Evolutionary conservation across 2,113 vertebrate species (phyloP).

Genomic region (Piprites chloris): DNA sequence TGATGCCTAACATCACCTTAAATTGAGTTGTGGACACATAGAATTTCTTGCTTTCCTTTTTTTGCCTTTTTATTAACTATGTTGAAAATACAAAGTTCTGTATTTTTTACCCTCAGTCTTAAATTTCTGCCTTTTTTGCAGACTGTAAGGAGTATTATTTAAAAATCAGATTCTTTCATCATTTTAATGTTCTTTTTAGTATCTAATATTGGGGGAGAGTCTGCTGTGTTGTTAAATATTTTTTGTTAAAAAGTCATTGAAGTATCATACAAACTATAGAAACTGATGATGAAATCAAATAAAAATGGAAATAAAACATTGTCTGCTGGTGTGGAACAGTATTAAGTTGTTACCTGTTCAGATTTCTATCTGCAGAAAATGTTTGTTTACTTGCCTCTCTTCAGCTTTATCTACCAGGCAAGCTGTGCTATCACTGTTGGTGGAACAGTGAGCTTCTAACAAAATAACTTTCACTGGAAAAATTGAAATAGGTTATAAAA

Average conservation of each 20-base stretch:
- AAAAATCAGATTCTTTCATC: background rate
- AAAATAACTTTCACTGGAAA: background rate
- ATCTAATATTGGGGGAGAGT: background rate
- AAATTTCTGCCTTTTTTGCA: background rate
- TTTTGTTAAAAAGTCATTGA: background rate
- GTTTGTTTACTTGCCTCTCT: background rate
- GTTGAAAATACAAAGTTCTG: background rate
- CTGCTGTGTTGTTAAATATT: background rate
- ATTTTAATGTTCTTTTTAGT: background rate
- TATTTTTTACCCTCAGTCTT: background rate
- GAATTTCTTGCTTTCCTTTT: background rate
- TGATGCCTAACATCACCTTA: background rate
- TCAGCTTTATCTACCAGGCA: background rate
- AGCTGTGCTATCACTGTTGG: background rate
- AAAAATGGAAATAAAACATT: background rate
- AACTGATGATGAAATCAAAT: background rate
- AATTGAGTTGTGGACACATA: background rate
- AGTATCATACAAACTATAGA: background rate
- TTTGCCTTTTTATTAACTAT: background rate
- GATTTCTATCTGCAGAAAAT: background rate
- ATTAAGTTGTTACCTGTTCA: background rate
- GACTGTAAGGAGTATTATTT: background rate
- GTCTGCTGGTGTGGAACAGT: background rate
- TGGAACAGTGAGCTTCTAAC: background rate
- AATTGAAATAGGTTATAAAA: background rate